Base-by-base conservation (phyloP, 2,888 invertebrate species). In the Dromius quadrimaculatus region DNA sequence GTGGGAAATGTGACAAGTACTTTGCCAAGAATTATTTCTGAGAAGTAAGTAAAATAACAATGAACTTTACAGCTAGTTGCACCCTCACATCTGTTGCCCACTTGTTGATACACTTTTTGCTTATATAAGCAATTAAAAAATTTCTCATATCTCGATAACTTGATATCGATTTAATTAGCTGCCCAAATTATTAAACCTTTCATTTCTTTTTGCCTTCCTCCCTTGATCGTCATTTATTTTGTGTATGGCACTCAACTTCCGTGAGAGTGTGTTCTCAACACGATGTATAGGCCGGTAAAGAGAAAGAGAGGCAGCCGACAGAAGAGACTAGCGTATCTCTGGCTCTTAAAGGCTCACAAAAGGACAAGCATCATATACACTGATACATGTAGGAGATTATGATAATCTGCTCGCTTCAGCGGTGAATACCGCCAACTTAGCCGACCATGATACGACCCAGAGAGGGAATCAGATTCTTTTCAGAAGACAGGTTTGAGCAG, bases 371-470 rank as follows among this genome's bases (percentile, higher is more conserved):
- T 74, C 74, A 72, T 72, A 59, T 57, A 34, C 23, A 77, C 70
- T 66, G 73, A 75, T 74, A 75, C 75, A 74, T 74, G 74, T 72
- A 73, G 74, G 72, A 74, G 75, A 75, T 75, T 75, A 74, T 74
- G 73, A 74, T 72, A 74, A 75, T 75, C 75, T 75, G 76, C 72
- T 73, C 72, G 66, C 71, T 69, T 59, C 32, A 59, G 17, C 19
- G 43, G 72, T 72, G 74, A 76, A 75, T 76, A 76, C 74, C 76
- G 74, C 74, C 74, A 76, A 75, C 75, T 71, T 75, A 76, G 73
- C 74, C 75, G 75, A 76, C 75, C 76, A 75, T 76, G 75, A 75
- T 74, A 73, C 71, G 23, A 17, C 5, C 23, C 66, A 66, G 57
- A 19, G 34, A 8, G 36, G 66, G 22, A 54, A 9, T 19, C 20